Conservation (phyloP, 92 coral and sea anemone species). For the Porites cylindrica region DNA sequence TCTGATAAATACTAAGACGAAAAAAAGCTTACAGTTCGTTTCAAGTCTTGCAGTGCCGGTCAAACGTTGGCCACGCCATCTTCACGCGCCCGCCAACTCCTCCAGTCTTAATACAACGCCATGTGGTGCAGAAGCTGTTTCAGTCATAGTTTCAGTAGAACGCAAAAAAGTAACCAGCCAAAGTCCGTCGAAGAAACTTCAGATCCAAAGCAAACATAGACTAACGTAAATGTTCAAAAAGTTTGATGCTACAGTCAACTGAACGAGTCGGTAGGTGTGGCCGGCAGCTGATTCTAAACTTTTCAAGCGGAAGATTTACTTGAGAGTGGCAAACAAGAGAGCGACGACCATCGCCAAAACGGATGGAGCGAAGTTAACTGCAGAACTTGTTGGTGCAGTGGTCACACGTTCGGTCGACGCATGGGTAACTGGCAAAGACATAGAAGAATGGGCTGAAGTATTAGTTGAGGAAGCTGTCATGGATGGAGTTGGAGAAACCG, state of each 20-base stretch:
- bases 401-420: not conserved
- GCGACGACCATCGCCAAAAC: slow-evolving; percentile 18
- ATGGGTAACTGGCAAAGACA: too few species aligned
- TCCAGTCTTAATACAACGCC: slow-evolving; percentile 14
- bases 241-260: slow-evolving; percentile 12
- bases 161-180: not conserved
- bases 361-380: slow-evolving; percentile 32
- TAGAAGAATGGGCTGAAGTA: too few species aligned
- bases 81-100: slow-evolving; percentile 28
- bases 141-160: not conserved
- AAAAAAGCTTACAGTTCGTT: slow-evolving; percentile 32
- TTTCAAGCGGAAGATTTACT: slow-evolving; percentile 16
- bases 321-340: slow-evolving; percentile 43
- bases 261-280: slow-evolving; percentile 34
- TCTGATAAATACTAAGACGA: not conserved
- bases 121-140: not conserved
- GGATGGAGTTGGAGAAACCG: not conserved
- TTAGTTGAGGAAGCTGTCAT: too few species aligned
- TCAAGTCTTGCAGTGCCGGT: slow-evolving; percentile 9
- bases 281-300: slow-evolving; percentile 10
- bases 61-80: slow-evolving; percentile 32
- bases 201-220: not conserved
- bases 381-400: not conserved
- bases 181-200: not conserved
- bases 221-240: not conserved